Conservation (phyloP, 2,888 invertebrate species). For the Dusona sp. region DNA sequence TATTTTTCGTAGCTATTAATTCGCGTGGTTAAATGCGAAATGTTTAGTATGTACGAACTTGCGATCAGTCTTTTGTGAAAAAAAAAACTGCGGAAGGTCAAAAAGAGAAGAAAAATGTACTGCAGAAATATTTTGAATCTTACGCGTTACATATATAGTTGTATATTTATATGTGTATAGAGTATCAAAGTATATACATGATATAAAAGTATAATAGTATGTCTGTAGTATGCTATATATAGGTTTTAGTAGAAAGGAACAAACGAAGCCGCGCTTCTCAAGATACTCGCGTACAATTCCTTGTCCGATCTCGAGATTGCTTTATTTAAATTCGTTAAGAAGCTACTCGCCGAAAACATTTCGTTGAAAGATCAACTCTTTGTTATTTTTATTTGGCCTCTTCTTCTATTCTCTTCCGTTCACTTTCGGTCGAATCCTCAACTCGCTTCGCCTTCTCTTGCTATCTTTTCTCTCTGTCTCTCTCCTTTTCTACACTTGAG, state of each 20-base stretch:
- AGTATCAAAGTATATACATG: background rate
- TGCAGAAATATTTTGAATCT: slow-evolving; percentile 69
- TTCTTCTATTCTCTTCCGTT: slow-evolving; percentile 64
- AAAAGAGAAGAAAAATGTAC: slow-evolving; percentile 43
- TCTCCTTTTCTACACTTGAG: slow-evolving; percentile 52
- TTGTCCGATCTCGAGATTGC: slow-evolving; percentile 80
- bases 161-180: background rate
- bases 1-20: slow-evolving; percentile 77
- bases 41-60: slow-evolving; percentile 41
- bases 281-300: slow-evolving; percentile 65
- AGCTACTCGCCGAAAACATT: slow-evolving; percentile 67
- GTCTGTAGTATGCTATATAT: slow-evolving; percentile 28
- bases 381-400: slow-evolving; percentile 19
- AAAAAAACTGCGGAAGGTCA: slow-evolving; percentile 19
- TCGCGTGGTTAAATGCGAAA: slow-evolving; percentile 65
- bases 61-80: slow-evolving; percentile 13
- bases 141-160: background rate
- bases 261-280: slow-evolving; percentile 72
- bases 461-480: slow-evolving; percentile 44
- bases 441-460: slow-evolving; percentile 34
- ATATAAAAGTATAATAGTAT: slow-evolving; percentile 23
- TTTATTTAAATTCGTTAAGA: slow-evolving; percentile 79
- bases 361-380: slow-evolving; percentile 58
- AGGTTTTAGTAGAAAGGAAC: slow-evolving; percentile 69
- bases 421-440: slow-evolving; percentile 66